Base-by-base conservation (phyloP, 2,888 invertebrate genomes). In the Reticulitermes lucifugus region DNA sequence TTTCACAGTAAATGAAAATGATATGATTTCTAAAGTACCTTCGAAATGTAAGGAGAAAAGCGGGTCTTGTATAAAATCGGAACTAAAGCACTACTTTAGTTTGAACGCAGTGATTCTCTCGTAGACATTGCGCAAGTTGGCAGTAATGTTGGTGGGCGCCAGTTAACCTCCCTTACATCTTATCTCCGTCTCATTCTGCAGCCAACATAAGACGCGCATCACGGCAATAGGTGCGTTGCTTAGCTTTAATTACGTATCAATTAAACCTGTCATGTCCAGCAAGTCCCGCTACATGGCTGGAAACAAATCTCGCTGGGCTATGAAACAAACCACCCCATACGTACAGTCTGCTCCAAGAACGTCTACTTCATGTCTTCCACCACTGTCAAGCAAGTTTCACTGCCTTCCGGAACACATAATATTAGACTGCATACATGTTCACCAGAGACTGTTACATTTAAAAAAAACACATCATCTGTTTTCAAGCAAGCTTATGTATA, bases 191-290 rank as follows among this genome's bases (percentile, higher is more conserved):
- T 14, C 73, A 80, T 41, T 60, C 60, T 80, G 81, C n/a, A 41
- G 43, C 46, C 70, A 70, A 85, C 85, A 65, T 79, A 65, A 70
- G 85, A 85, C 85, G 85, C 25, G 65, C 79, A 65, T 43, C 60
- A 60, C 4, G 79, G 46, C 46, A 35, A 73, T 81, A 81, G 59
- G 70, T 77, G 77, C 51, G 43, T 77, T 77, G 22, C 43, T 77
- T 77, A 77, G 77, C 60, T 77, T 77, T 85, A 82, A 83, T 79
- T 73, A 83, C 79, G 85, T 85, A 77, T 85, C 85, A 85, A 81
- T 85, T 85, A 82, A 85, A 83, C 83, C 79, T 85, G 85, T 85
- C 85, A 85, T 85, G 85, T 85, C 85, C 85, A 83, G 83, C 77
- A 83, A 83, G 35, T 83, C 70, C 70, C 81, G 81, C 79, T 79